Evolutionary conservation across 2,888 invertebrate species (phyloP).

Genomic region (Rhamphomyia laevipes): DNA sequence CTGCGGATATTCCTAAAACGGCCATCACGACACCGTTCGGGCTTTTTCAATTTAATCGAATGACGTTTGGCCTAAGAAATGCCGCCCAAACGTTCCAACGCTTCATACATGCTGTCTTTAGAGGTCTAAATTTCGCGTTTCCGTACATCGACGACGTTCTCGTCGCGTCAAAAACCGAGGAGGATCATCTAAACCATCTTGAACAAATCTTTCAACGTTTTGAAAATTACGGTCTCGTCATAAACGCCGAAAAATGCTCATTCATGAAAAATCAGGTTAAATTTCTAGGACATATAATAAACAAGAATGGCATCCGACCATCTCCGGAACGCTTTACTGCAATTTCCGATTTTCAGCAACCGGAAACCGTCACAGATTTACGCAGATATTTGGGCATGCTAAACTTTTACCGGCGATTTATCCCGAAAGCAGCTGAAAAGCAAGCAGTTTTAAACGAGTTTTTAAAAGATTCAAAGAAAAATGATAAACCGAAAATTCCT

Average conservation of each 20-base stretch:
- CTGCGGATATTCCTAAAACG: too few relatives aligned
- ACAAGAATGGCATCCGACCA: background rate
- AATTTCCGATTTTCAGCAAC: conserved; percentile 1
- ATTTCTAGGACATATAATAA: background rate
- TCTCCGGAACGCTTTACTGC: background rate
- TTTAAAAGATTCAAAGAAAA: conserved; percentile 5
- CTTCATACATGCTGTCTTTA: too few relatives aligned
- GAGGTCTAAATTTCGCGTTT: too few relatives aligned
- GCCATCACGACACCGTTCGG: too few relatives aligned
- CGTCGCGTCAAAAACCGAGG: background rate
- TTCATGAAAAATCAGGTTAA: background rate
- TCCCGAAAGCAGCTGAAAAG: conserved; percentile 2
- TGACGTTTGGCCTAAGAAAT: too few relatives aligned
- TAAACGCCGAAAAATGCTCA: background rate
- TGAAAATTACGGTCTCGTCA: background rate
- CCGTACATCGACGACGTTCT: too few relatives aligned
- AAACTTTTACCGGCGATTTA: conserved; percentile 2
- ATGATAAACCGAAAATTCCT: conserved; percentile 1
- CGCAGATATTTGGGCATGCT: conserved; percentile 1
- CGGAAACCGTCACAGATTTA: background rate
- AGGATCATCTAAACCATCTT: conserved; percentile 6
- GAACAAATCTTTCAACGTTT: background rate
- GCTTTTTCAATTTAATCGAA: too few relatives aligned
- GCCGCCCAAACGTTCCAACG: too few relatives aligned
- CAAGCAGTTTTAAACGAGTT: conserved; percentile 2